A percentile compares a stretch with the other conserved stretches of the same genome.
These are phyloP conservation scores for Stenopsyche tienmushanensis DNA, from an alignment of 1,140 invertebrate genomes.

Conservation along the genomic window DNA sequence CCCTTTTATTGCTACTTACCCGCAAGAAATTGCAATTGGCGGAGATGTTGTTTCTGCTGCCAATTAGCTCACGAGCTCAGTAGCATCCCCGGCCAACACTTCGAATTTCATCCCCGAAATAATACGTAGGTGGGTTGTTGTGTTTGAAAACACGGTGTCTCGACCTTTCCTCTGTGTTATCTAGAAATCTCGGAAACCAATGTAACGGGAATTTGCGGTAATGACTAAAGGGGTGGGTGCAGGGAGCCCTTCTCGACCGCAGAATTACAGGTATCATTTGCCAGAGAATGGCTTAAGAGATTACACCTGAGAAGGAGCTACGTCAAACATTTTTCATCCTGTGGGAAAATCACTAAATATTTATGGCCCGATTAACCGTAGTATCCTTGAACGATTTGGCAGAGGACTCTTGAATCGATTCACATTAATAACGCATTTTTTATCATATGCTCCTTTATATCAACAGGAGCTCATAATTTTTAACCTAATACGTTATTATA, in stretches of 20 bases:
- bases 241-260: background rate
- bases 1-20: too few species aligned
- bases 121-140: background rate
- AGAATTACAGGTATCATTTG: constrained; percentile 23
- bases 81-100: too few species aligned
- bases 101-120: too few species aligned
- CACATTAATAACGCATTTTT: too few species aligned
- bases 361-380: background rate
- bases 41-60: too few species aligned
- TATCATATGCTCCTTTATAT: too few species aligned
- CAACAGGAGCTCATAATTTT: too few species aligned
- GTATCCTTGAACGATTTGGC: too few species aligned
- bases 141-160: background rate
- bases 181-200: constrained; percentile 12
- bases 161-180: background rate
- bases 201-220: constrained; percentile 17
- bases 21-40: too few species aligned
- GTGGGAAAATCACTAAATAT: constrained; percentile 13
- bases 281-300: constrained; percentile 16
- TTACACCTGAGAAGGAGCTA: constrained; percentile 1
- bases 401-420: too few species aligned
- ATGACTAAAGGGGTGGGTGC: background rate
- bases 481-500: too few species aligned
- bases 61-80: too few species aligned
- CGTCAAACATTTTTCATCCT: constrained; percentile 10